Evolutionary conservation across 2,797 vertebrate species (phyloP), one percentile per base, ranked within the genome.

Genomic region (Amazonetta brasiliensis): DNA sequence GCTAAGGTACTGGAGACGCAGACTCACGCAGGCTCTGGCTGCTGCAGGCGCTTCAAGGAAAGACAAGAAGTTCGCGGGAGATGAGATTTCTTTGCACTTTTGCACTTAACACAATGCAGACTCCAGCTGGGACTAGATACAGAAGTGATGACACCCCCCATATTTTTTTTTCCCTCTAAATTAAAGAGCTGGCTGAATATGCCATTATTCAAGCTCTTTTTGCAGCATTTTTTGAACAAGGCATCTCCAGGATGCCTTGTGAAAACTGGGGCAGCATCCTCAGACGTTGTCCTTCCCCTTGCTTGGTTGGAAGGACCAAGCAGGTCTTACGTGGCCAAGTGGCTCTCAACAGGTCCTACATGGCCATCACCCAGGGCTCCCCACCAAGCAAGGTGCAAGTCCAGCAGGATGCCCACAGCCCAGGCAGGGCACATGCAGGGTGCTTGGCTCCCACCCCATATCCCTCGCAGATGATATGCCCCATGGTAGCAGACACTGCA

Each of bases 11-110:
- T 52, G 56, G 50, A 44, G 84, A 56, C 6, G 1, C 59, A 73
- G 52, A n/a, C 72, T 48, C 1, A 0, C 0, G 0, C 5, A 1
- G 63, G 63, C 59, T 73, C 63, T n/a, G 60, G 71, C 75, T 59
- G 55, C 59, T 33, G 62, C 3, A 1, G 64, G 52, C 63, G 7
- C 33, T 89, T 93, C 4, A 4, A 84, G 77, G 33, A 43, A 79
- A 94, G 92, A 84, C 20, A 39, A 33, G 12, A 88, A 37, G 20
- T 55, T 75, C 69, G 28, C 33, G 66, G 88, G 59, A 79, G 60
- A 82, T 75, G 1, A 1, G 60, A 41, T 80, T 80, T 75, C 63
- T 66, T 82, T 62, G 55, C 33, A 54, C 69, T 84, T 82, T 20
- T 3, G 3, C 19, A 4, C 50, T 66, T 63, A 76, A 12, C 74